Percentiles rank a stretch among this genome's conserved stretches.
Evolutionary conservation across 2,888 invertebrate species (phyloP).

Genomic region (Thymelicus acteon): DNA sequence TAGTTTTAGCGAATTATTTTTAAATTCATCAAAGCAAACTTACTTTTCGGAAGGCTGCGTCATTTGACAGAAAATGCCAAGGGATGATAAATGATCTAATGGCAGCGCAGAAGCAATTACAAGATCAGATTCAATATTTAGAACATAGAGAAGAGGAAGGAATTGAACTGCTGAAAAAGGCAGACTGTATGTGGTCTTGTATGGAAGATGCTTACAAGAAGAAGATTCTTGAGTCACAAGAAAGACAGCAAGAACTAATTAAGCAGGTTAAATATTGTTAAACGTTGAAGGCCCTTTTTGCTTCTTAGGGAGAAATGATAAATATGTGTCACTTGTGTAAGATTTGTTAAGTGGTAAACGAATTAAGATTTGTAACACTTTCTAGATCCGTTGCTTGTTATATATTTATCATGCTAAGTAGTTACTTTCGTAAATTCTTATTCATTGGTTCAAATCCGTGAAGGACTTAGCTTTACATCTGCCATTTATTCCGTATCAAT

Average conservation of each 20-base stretch:
- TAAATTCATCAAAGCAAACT: neutral
- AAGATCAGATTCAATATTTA: slow-evolving; percentile 81
- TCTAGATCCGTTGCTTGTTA: no score
- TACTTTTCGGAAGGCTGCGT: slow-evolving; percentile 58
- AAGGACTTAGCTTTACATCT: no score
- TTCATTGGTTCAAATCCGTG: no score
- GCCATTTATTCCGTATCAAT: no score
- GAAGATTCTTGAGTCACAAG: slow-evolving; percentile 61
- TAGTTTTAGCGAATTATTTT: no score
- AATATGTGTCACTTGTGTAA: no score
- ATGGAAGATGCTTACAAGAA: slow-evolving; percentile 80
- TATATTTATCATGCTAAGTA: no score
- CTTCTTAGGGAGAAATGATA: no score
- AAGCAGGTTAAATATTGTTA: slow-evolving; percentile 55
- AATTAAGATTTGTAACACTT: no score
- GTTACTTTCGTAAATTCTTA: no score
- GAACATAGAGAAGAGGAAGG: slow-evolving; percentile 86
- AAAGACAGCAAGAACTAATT: slow-evolving; percentile 58
- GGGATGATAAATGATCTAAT: slow-evolving; percentile 78
- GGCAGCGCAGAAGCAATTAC: slow-evolving; percentile 79
- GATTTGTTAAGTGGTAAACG: no score
- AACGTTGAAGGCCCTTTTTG: neutral
- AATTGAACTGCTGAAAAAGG: slow-evolving; percentile 78
- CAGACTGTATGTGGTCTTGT: slow-evolving; percentile 83
- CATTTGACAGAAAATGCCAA: slow-evolving; percentile 64